Percentiles rank a stretch among this genome's conserved stretches.
phyloP scores from a whole-genome alignment of 2,113 vertebrate species.

The Cebidichthys violaceus region DNA sequence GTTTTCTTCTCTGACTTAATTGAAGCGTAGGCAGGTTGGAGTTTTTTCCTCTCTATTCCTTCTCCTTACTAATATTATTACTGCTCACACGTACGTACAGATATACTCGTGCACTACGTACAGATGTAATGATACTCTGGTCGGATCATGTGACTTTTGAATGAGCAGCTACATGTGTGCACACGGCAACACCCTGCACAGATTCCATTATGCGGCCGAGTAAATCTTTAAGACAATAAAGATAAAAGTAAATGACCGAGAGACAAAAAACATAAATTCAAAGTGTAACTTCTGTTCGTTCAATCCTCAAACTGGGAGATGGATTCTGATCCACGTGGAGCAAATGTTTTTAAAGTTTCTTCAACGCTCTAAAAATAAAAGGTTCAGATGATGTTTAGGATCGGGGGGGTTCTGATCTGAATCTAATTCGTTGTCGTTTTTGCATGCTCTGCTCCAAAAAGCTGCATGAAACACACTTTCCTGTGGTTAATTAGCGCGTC shows the following conservation, averaged over 20 bases:
- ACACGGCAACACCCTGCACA: not conserved
- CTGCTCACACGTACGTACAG: not conserved
- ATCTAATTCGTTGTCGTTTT: constrained; percentile 35
- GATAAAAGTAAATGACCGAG: not conserved
- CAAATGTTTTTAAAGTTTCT: constrained; percentile 21
- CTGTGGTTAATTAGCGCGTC: constrained; percentile 24
- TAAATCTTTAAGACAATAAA: constrained; percentile 2
- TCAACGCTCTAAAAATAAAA: not conserved
- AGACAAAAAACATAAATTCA: constrained; percentile 2
- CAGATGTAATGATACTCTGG: not conserved
- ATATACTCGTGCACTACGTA: not conserved
- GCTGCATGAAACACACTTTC: constrained; percentile 45
- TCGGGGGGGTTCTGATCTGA: not conserved
- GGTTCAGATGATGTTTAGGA: not conserved
- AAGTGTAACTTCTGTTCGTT: constrained; percentile 24
- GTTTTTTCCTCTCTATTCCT: not conserved
- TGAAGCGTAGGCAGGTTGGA: constrained; percentile 61
- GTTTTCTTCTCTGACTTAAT: constrained; percentile 71
- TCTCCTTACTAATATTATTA: not conserved
- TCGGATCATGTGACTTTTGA: not conserved
- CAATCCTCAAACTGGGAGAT: not conserved
- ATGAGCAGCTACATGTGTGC: not conserved
- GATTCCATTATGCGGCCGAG: not conserved
- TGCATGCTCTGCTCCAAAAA: constrained; percentile 12
- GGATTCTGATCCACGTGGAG: constrained; percentile 6